Percentiles rank a stretch among this genome's conserved stretches.
Conservation (phyloP, 2,888 invertebrate genomes). For the Oligia latruncula region DNA sequence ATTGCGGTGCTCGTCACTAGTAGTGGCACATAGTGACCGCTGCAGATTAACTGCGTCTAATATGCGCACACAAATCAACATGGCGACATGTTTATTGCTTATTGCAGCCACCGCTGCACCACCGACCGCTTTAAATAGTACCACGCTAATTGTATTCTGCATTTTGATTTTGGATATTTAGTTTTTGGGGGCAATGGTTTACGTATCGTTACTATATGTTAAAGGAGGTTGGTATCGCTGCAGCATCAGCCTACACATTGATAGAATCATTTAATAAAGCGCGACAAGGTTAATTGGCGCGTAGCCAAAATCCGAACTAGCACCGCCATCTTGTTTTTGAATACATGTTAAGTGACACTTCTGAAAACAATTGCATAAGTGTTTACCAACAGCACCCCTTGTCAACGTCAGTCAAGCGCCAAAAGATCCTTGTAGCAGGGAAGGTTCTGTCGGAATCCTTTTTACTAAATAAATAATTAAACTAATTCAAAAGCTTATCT, state of each 20-base stretch:
- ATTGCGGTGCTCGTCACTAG: background rate
- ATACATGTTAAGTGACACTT: background rate
- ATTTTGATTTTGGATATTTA: conserved; percentile 1
- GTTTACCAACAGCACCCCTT: background rate
- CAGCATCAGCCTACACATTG: background rate
- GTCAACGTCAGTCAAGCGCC: background rate
- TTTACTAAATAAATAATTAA: conserved; percentile 1
- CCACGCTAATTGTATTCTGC: conserved; percentile 16
- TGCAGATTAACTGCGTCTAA: conserved; percentile 68
- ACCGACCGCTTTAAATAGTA: conserved; percentile 20
- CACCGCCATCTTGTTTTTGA: background rate
- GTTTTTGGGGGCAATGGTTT: background rate
- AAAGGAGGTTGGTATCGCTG: too few relatives aligned
- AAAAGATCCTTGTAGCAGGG: background rate
- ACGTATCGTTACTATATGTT: background rate
- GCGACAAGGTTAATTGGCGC: background rate
- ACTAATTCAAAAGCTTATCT: background rate
- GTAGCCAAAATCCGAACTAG: background rate
- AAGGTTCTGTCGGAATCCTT: background rate
- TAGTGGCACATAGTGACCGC: conserved; percentile 35
- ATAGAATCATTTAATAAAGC: background rate
- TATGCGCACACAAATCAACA: conserved; percentile 68
- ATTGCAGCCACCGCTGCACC: conserved; percentile 17
- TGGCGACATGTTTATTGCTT: conserved; percentile 52
- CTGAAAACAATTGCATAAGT: background rate